phyloP scores from a whole-genome alignment of 2,888 invertebrate genomes.

The Eupithecia vulgata region DNA sequence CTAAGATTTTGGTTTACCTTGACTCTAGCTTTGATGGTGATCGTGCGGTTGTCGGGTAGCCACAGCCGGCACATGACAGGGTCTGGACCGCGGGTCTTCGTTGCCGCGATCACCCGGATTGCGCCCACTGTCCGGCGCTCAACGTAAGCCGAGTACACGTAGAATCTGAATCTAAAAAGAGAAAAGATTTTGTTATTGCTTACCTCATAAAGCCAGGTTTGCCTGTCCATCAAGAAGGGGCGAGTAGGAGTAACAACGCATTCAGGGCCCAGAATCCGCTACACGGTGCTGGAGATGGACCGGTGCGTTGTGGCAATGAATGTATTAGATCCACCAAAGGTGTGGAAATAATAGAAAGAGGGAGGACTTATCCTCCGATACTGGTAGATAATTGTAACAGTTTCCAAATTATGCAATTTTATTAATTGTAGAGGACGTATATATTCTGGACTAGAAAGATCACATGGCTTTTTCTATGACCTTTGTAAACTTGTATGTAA shows the following conservation, averaged over 20 bases:
- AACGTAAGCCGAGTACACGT: constrained; percentile 95
- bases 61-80: constrained; percentile 92
- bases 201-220: background rate
- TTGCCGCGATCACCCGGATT: constrained; percentile 93
- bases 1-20: constrained; percentile 70
- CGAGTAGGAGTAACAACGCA: too few species aligned
- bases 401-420: background rate
- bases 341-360: background rate
- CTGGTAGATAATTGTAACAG: background rate
- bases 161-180: constrained; percentile 91
- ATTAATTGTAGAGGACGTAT: too few species aligned
- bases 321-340: background rate
- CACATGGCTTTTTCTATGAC: too few species aligned
- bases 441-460: too few species aligned
- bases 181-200: background rate
- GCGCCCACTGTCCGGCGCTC: constrained; percentile 88
- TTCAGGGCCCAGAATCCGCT: too few species aligned
- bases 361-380: background rate
- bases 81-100: constrained; percentile 93
- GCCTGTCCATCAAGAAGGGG: background rate
- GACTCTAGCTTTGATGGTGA: constrained; percentile 89
- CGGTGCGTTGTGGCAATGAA: background rate
- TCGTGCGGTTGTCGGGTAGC: constrained; percentile 86
- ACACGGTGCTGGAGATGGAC: background rate
- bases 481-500: too few species aligned